A percentile compares a stretch with the other conserved stretches of the same genome.
Conservation (phyloP, 1,140 invertebrate genomes). For the Tribolium madens region DNA sequence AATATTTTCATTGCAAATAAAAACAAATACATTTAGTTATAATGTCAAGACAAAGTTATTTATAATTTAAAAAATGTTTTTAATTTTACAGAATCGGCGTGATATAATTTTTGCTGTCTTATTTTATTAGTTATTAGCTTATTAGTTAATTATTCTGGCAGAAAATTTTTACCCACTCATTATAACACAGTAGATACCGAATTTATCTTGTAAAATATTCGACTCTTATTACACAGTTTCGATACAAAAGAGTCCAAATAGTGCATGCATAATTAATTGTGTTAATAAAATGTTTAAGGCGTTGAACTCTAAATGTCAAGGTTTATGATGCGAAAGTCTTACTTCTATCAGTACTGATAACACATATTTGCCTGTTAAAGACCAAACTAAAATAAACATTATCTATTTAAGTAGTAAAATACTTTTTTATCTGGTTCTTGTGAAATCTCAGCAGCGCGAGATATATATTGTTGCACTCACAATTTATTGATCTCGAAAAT, state of each 20-base stretch:
- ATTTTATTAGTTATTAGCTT: no score
- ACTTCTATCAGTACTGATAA: constrained; percentile 6
- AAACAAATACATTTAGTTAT: not conserved
- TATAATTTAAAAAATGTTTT: not conserved
- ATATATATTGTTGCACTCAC: constrained; percentile 28
- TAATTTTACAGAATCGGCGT: not conserved
- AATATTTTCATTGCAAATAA: not conserved
- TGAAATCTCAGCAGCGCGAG: not conserved
- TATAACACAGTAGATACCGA: not conserved
- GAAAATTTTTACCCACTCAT: not conserved
- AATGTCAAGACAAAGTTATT: not conserved
- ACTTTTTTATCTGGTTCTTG: constrained; percentile 6
- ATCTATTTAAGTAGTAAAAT: constrained; percentile 21
- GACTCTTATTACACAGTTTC: not conserved
- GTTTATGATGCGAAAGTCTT: constrained; percentile 28
- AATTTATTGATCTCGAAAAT: constrained; percentile 15
- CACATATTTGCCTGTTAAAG: not conserved
- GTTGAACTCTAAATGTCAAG: constrained; percentile 40
- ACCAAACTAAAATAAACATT: constrained; percentile 10
- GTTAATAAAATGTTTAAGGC: constrained; percentile 35
- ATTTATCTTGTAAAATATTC: not conserved
- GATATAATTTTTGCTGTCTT: not conserved
- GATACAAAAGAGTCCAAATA: constrained; percentile 1
- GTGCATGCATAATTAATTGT: constrained; percentile 29
- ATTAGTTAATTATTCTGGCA: not conserved